Conservation (phyloP, 1,140 invertebrate species). For the Bombus cullumanus region DNA sequence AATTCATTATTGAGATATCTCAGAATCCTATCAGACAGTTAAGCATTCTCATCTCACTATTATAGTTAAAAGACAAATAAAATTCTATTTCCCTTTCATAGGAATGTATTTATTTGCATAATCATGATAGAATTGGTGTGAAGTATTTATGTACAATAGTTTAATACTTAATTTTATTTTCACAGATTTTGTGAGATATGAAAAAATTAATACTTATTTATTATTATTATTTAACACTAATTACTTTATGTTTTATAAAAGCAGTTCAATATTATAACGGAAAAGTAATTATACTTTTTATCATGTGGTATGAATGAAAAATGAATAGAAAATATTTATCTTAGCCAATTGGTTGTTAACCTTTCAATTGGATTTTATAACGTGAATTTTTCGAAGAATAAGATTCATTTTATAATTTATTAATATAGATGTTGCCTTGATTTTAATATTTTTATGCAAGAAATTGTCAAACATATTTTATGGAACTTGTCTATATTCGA, state of each 20-base stretch:
- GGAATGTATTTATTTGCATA: background rate
- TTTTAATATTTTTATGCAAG: background rate
- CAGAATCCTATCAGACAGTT: background rate
- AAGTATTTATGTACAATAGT: background rate
- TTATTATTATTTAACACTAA: too few relatives aligned
- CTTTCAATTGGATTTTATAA: background rate
- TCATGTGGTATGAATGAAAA: background rate
- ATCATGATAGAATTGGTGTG: background rate
- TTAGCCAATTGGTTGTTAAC: conserved; percentile 21
- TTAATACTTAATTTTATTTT: conserved; percentile 3
- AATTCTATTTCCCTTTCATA: background rate
- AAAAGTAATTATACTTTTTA: background rate
- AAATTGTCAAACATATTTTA: too few relatives aligned
- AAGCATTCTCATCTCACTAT: too few relatives aligned
- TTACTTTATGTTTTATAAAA: background rate
- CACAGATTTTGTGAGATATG: background rate
- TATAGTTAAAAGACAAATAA: background rate
- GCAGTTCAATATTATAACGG: background rate
- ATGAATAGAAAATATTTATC: background rate
- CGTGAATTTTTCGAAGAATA: background rate
- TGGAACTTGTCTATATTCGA: too few relatives aligned
- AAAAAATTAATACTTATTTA: background rate
- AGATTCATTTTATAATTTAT: background rate
- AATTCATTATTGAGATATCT: background rate
- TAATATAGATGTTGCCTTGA: background rate